Base-by-base conservation (phyloP, 2,113 vertebrate genomes). In the Saguinus midas region DNA sequence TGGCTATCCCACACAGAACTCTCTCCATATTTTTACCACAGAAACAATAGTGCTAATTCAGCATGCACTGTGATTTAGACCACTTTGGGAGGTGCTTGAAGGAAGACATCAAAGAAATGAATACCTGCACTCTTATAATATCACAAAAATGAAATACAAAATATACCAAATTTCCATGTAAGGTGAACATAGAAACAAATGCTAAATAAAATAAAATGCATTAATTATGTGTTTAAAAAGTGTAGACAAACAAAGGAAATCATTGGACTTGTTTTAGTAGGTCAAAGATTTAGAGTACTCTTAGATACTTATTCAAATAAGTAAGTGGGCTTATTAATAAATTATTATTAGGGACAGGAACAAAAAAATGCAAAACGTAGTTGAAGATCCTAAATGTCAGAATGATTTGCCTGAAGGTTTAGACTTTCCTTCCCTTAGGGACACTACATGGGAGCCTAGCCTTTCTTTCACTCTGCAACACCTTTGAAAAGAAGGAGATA, bases 21-120 rank as follows among this genome's bases (percentile, higher is more conserved):
- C 80, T 55, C 91, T 96, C 45, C 70, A 16, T 87, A 73, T 64
- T 96, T 83, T 94, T 29, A 90, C 90, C 94, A 20, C 72, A 85
- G 50, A 89, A 84, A 96, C 84, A 97, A 81, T 81, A 95, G 55
- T 92, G 76, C 95, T 92, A 96, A 93, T 95, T 97, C 88, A 95
- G 89, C 83, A 92, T 32, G 87, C 48, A 21, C 13, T 96, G 37
- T 45, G 58, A 87, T 89, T 29, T 80, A 72, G 81, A 88, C 76
- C 29, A 68, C n/a, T 87, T 50, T 64, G 25, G 40, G 68, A 57
- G 70, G 21, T 52, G 13, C 43, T 76, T 40, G 57, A 45, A 89
- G 57, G n/a, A 95, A 91, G 88, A 81, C 45, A 86, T 45, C 83
- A 72, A 85, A 90, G 68, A 48, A 75, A 70, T 17, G 6, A 87